Evolutionary conservation across 2,113 vertebrate species (phyloP).

Genomic region (Pangasianodon gigas): DNA sequence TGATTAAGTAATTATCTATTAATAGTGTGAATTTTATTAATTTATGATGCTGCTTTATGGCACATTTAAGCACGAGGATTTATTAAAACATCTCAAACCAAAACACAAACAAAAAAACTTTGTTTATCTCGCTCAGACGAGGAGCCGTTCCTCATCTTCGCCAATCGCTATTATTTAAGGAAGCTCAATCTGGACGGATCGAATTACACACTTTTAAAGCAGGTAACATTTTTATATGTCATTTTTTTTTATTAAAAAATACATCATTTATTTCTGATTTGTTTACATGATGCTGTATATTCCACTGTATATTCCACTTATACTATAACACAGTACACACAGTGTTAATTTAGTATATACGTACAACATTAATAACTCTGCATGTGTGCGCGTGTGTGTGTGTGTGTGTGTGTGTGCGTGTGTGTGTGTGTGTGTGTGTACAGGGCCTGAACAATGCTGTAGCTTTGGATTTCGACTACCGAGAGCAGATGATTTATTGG

Average conservation of each 20-base stretch:
- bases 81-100: too few species aligned
- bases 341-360: background rate
- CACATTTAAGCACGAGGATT: background rate
- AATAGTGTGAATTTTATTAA: background rate
- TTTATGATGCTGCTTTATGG: background rate
- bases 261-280: background rate
- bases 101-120: background rate
- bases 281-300: background rate
- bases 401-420: conserved; percentile 13
- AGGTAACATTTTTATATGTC: conserved; percentile 72
- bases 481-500: conserved; percentile 97
- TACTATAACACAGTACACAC: background rate
- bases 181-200: conserved; percentile 93
- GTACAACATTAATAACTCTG: background rate
- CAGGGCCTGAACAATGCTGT: conserved; percentile 96
- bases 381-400: conserved; percentile 26
- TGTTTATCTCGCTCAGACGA: conserved; percentile 72
- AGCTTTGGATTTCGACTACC: conserved; percentile 92
- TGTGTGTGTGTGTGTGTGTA: conserved; percentile 24
- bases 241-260: background rate
- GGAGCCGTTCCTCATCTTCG: conserved; percentile 94
- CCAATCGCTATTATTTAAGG: conserved; percentile 95
- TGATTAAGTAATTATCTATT: too few species aligned
- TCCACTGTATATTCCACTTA: background rate
- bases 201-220: conserved; percentile 96